Base-by-base conservation (phyloP, 2,113 vertebrate species). In the Hiodon alosoides region DNA sequence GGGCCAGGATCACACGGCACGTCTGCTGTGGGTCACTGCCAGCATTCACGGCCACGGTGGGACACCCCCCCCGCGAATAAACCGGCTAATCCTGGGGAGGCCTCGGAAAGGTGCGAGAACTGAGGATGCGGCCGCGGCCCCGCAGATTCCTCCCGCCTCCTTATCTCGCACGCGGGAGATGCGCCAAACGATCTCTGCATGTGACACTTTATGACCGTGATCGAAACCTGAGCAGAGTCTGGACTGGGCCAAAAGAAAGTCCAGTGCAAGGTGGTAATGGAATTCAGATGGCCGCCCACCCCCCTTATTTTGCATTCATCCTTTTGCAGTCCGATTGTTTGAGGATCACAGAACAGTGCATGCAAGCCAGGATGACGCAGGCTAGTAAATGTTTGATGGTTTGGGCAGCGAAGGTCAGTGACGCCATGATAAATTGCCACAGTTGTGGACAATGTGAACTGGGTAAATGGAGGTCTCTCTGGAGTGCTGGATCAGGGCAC, bases 11-110 rank as follows among this genome's bases (percentile, higher is more conserved):
- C 73, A 67, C 76, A 77, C 72, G 62, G 74, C 69, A 71, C 65
- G 79, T 78, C 66, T 81, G 76, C 76, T 76, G 52, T 74, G 76
- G 81, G 81, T 78, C 76, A 78, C 70, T 68, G 70, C 0, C 62
- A 66, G 46, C 53, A 58, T 78, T 76, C 62, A 74, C n/a, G 7
- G 71, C 69, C 13, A 61, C 67, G 71, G 16, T 65, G 75, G 72
- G 54, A 84, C 76, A 69, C 2, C 72, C 16, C 31, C 31, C 31
- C 31, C 1, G 31, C 2, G 31, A 31, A 31, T 31, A 31, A 31
- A 31, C 31, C 31, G 31, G 31, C 31, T 31, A 31, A 31, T 31
- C 31, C 31, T 31, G 31, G 31, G 31, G 31, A 31, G 31, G 31
- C 31, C 31, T 31, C 31, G 31, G 31, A 31, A 31, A 31, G 31